Base-by-base conservation (phyloP, 2,797 vertebrate genomes). In the Bovichtus variegatus region DNA sequence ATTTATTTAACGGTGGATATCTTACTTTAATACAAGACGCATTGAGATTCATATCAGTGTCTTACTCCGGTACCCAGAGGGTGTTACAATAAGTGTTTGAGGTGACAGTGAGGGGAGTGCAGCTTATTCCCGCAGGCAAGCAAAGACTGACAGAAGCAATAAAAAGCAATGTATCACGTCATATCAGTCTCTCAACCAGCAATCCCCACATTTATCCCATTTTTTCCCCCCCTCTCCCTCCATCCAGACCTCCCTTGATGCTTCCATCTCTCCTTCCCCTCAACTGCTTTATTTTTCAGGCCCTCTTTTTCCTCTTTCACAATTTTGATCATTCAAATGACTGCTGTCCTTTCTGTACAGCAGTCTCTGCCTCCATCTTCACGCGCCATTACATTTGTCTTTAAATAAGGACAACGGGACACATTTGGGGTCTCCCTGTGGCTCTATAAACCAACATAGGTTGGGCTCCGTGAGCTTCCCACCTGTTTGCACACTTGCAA, bases 141-240 rank as follows among this genome's bases (percentile, higher is more conserved):
- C 69, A 64, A 63, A 87, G 81, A 86, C 80, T 91, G 89, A 90
- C 89, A 92, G 82, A 89, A 82, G 88, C 89, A 92, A 92, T 91
- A 90, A 91, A 89, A 88, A 80, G 78, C 76, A 43, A 85, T 80
- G 87, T 82, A 87, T 89, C 86, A 88, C 87, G 87, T 89, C 55
- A 85, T 81, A 87, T 88, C 82, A 66, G 74, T 76, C 78, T 72
- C 76, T 84, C 74, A 71, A 54, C 31, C 74, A 57, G 57, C 58
- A 41, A 16, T 73, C 11, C 51, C 69, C 61, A 61, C 73, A 58
- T 87, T 79, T 38, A 46, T 64, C 34, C 47, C 21, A 50, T 36
- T 23, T 21, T 53, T 59, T 4, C 49, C 34, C 25, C 21, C 34
- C 25, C 21, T 25, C 36, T 79, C 34, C 47, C 44, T 62, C 47